Evolutionary conservation across 1,140 invertebrate species (phyloP), one percentile per base, ranked within the genome.

Genomic region (Amyelois transitella): DNA sequence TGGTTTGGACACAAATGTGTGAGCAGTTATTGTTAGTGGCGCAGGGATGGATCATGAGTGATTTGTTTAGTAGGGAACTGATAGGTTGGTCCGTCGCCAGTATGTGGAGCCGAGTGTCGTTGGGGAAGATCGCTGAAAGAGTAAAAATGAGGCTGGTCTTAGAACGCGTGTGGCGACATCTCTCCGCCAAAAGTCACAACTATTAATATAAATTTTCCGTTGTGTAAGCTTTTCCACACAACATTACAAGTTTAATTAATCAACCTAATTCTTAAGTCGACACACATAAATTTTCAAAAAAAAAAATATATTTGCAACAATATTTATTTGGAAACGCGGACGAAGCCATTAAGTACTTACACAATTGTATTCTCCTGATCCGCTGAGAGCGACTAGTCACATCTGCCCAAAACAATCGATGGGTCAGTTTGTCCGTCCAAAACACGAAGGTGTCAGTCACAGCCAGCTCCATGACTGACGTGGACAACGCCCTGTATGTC

Each of bases 1-100:
- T 12, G 92, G 80, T 68, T 53, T 81, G 85, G 0, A 92, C 84
- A 58, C 95, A 96, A 8, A 94, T 75, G 73, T 96, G 93, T 12
- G 92, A 92, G 70, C 95, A 96, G 10, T 92, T 91, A 18, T 93
- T 92, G 66, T 94, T 93, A 17, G 90, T 79, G 14, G 77, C 28
- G 32, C 81, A 84, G 7, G 68, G 70, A 48, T 84, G 73, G 25
- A 88, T 88, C 70, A 94, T 95, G 0, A 90, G 88, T 74, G 94
- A 92, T 2, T 78, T 60, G 0, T 58, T 52, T 0, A 47, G 1
- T 53, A 55, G 0, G 53, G 57, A 0, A 62, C 57, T 0, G 65
- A 32, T 2, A 58, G n/a, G n/a, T n/a, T n/a, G n/a, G n/a, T n/a
- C 69, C 0, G 80, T 81, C 1, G 72, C 62, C 60, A 75, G 62